phyloP scores from a whole-genome alignment of 2,888 invertebrate species.

The Ganaspis brasiliensis region DNA sequence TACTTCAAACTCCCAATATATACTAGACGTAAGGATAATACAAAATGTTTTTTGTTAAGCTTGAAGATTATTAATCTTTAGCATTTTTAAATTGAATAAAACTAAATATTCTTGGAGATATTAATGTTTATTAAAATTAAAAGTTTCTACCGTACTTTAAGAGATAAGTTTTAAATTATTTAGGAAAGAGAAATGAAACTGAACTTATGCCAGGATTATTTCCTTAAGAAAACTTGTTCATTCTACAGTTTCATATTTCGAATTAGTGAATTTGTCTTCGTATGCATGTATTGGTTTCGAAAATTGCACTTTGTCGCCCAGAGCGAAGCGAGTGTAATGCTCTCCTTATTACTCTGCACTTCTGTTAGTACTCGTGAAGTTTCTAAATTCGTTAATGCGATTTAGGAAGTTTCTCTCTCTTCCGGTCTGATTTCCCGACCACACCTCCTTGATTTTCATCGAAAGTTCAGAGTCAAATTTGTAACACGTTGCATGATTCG shows the following conservation, averaged over 20 bases:
- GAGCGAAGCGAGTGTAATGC: background rate
- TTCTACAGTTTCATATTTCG: background rate
- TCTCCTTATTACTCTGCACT: constrained; percentile 33
- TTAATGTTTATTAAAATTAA: no score
- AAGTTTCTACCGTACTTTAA: no score
- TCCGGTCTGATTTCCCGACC: constrained; percentile 29
- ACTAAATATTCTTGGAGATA: no score
- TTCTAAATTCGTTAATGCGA: constrained; percentile 39
- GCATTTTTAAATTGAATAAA: no score
- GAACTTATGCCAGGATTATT: background rate
- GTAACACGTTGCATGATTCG: constrained; percentile 34
- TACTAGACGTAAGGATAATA: no score
- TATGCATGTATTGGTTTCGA: background rate
- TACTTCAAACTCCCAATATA: no score
- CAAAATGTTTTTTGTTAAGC: no score
- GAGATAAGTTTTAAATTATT: no score
- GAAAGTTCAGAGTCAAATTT: constrained; percentile 37
- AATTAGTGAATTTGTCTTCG: background rate
- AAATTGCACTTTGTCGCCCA: constrained; percentile 23
- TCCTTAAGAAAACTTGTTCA: background rate
- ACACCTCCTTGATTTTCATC: constrained; percentile 36
- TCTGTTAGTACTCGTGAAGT: constrained; percentile 33
- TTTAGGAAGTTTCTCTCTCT: constrained; percentile 34
- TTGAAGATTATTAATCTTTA: no score
- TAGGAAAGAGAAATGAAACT: background rate